These are phyloP conservation scores for Tetrao urogallus DNA, from an alignment of 2,113 vertebrate genomes.

Conservation along the genomic window DNA sequence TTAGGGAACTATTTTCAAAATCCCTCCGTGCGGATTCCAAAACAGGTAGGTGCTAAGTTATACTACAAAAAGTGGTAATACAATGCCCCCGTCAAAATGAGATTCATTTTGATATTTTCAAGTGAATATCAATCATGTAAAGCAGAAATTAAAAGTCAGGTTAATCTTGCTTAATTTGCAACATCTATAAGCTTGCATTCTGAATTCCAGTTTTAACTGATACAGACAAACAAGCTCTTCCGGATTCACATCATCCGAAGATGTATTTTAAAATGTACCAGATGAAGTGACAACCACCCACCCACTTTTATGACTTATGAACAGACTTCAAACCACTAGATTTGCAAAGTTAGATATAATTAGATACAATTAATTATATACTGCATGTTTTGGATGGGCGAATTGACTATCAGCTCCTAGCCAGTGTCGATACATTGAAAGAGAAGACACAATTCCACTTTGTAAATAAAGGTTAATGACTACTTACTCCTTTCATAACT, in stretches of 20 bases:
- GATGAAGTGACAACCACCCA: neutral
- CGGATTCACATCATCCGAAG: neutral
- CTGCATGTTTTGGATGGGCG: neutral
- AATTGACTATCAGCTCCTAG: neutral
- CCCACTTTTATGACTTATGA: neutral
- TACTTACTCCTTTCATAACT: neutral
- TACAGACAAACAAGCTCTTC: neutral
- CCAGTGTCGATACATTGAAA: neutral
- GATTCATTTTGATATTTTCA: neutral
- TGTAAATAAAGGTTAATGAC: neutral
- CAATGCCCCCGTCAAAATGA: neutral
- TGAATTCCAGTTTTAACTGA: constrained; percentile 19
- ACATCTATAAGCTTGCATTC: neutral
- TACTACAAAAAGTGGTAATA: neutral
- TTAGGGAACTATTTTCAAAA: neutral
- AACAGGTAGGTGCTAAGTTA: neutral
- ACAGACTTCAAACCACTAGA: neutral
- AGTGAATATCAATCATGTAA: neutral
- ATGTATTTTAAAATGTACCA: neutral
- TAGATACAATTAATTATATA: neutral
- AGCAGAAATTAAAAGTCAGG: neutral
- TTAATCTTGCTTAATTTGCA: constrained; percentile 3
- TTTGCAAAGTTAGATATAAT: neutral
- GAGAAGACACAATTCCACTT: neutral
- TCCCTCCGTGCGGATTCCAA: neutral